Evolutionary conservation across 2,113 vertebrate genomes (phyloP), one percentile per base, ranked within the genome.

Genomic region (Pao palembangensis): DNA sequence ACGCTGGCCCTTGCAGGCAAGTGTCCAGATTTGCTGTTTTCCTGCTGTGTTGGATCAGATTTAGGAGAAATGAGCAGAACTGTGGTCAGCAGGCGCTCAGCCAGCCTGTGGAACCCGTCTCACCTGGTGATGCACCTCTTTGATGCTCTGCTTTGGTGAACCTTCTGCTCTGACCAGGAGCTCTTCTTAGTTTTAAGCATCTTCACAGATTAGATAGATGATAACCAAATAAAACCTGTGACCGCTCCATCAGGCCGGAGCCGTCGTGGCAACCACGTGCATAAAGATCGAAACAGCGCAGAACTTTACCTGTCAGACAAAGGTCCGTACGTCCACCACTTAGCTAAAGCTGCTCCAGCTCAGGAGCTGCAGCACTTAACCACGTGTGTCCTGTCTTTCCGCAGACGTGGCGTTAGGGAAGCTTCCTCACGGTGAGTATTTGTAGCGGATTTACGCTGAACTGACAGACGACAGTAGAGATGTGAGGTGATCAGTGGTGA

Each of bases 1-100:
- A 96, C 91, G 64, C 86, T 99, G 65, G 94, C 88, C 51, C 92
- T 99, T 6, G 88, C 94, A 3, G 96, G 97, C 98, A 92, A 88
- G 92, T 87, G 48, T 13, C 44, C 21, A 13, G 21, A 12, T 19
- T 3, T 51, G 3, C 13, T 6, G 3, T 6, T 34, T 1, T 34
- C 3, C 51, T 38, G 34, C 5, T n/a, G 25, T 8, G 54, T 70
- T 25, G 21, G 8, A 38, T 12, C 34, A 38, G 1, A 38, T 2
- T 38, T 8, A 12, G 8, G 34, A 38, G 34, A 38, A 8, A 8
- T 38, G 8, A 12, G 34, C 34, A 38, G 34, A 38, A 38, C 10
- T 12, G 34, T 11, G 8, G 11, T 12, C 34, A 38, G 34, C 34
- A 38, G 34, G 34, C 11, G 8, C 34, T 38, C 34, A 28, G 10